Evolutionary conservation across 2,797 vertebrate genomes (phyloP), one percentile per base, ranked within the genome.

Genomic region (Nannoperca obscura): DNA sequence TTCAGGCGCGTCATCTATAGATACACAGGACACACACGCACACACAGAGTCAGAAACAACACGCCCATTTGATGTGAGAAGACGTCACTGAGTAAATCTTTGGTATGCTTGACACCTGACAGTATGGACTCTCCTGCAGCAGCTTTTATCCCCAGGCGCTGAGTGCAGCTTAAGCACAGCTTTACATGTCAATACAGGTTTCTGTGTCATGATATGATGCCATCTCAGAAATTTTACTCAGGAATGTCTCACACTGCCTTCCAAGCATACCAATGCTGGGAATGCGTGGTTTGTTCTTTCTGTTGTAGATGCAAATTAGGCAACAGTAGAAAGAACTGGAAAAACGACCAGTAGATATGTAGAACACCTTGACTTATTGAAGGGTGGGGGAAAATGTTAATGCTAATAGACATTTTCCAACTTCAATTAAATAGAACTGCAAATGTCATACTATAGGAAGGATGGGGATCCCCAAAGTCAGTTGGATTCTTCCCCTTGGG

Each of bases 131-230:
- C 54, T 76, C 65, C 82, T 3, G n/a, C 71, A 32, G 53, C 54
- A 22, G 5, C 36, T n/a, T 78, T 77, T 42, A 60, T 80, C 80
- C 64, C 68, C 15, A 10, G 67, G 76, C 49, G 3, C 59, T 52
- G 40, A 58, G 57, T n/a, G 66, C 49, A 57, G 75, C 78, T 85
- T 66, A 76, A 78, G 52, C 27, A 8, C 57, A 44, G 53, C 76
- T 80, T 87, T 73, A 86, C 85, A 30, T 84, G 85, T 84, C 70
- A 74, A 15, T 38, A 62, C 82, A 86, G 74, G 85, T 78, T 68
- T 83, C 34, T 85, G 85, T 87, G 85, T 89, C 67, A 87, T 70
- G 72, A 85, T 80, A 80, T 82, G 91, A 92, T 80, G 83, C 82
- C 82, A 82, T 83, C 80, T 47, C 57, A 38, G 36, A 89, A 88